Evolutionary conservation across 2,113 vertebrate species (phyloP), one percentile per base, ranked within the genome.

Genomic region (Eulemur macaco): DNA sequence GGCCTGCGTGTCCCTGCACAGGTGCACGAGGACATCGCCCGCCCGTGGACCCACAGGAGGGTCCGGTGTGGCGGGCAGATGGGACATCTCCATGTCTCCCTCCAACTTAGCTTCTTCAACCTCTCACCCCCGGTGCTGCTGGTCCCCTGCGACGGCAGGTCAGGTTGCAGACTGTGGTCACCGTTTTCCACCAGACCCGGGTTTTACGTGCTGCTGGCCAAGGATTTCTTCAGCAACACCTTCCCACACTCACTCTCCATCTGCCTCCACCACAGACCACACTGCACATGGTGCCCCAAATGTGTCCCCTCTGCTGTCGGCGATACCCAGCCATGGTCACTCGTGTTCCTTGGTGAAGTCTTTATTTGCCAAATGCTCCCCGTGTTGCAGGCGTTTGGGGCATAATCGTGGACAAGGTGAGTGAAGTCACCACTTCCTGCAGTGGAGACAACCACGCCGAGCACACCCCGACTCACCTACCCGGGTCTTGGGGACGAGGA

Each of bases 1-100:
- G 6, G 3, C 5, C 56, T 0, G 3, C 27, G 17, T 18, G 9
- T 3, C 3, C 0, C 2, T 54, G 47, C 21, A 0, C 29, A 17
- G 63, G 5, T 18, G 29, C 6, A 27, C 17, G 15, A 25, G 31
- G 54, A 20, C 54, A 21, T 21, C 54, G 7, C 20, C 20, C 8
- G 54, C 8, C 20, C 20, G 7, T 21, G 54, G 18, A 34, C 34
- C 63, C 18, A 8, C 66, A 18, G n/a, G 17, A 68, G 34, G 20
- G 34, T 8, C n/a, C 8, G 18, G 34, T 20, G 66, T 18, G 34
- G 15, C 17, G 20, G 5, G 18, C 4, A 15, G n/a, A 2, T 68
- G 47, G 20, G 7, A 25, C 2, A 6, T 12, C 56, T 47, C 4
- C 8, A 1, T 1, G 6, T 10, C 12, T 7, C 34, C 50, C 29